These are phyloP conservation scores for Thryonomys swinderianus DNA, from an alignment of 2,113 vertebrate species.

Conservation along the genomic window DNA sequence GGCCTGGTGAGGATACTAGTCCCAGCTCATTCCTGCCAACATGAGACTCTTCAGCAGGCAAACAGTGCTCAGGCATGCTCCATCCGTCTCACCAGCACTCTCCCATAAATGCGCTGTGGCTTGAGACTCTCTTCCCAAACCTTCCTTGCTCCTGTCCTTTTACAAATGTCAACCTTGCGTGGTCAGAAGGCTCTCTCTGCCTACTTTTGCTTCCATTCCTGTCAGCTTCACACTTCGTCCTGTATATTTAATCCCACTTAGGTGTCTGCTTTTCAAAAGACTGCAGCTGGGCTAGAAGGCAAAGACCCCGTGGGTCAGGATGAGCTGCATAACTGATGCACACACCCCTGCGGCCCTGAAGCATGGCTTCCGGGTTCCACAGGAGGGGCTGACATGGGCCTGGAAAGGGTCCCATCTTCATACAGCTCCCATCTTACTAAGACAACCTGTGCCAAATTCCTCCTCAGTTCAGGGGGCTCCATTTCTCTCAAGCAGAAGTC, in stretches of 20 bases:
- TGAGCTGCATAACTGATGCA: neutral
- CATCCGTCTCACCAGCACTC: neutral
- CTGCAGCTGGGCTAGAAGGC: neutral
- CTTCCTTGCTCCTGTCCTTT: neutral
- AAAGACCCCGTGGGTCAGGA: neutral
- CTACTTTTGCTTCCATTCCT: neutral
- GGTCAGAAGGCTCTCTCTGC: neutral
- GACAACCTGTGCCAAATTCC: neutral
- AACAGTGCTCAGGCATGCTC: neutral
- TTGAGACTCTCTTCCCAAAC: neutral
- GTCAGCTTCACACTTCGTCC: neutral
- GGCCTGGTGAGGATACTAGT: neutral
- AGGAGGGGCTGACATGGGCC: neutral
- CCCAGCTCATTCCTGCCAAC: neutral
- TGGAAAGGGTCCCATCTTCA: neutral
- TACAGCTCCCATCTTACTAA: neutral
- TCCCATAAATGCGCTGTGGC: slow-evolving; percentile 19
- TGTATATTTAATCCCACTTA: neutral
- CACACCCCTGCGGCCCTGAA: neutral
- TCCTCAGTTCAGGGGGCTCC: neutral
- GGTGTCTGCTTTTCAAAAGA: neutral
- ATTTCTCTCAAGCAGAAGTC: neutral
- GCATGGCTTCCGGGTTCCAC: neutral
- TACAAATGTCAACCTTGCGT: neutral
- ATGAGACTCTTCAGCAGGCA: slow-evolving; percentile 19